Percentiles rank a stretch among this genome's conserved stretches.
Evolutionary conservation across 2,888 invertebrate genomes (phyloP).

Genomic region (Netelia inedita): DNA sequence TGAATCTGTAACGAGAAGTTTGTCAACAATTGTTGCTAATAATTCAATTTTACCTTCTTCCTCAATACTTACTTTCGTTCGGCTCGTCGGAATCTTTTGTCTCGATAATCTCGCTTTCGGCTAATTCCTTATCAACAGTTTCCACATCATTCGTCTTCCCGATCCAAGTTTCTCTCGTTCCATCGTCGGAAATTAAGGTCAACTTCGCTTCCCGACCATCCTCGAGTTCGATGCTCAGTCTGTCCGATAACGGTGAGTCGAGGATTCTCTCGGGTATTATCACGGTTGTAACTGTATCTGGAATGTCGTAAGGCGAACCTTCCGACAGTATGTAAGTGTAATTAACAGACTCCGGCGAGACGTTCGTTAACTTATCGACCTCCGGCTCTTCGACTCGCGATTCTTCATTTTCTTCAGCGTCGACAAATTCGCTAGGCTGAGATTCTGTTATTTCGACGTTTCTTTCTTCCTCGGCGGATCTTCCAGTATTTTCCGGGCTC

Average conservation of each 20-base stretch:
- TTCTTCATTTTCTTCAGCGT: conserved; percentile 4
- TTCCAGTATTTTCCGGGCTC: background rate
- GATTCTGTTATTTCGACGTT: conserved; percentile 1
- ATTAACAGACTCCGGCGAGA: conserved; percentile 50
- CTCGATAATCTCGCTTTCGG: background rate
- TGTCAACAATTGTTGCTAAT: background rate
- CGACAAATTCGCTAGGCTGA: background rate
- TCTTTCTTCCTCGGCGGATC: conserved; percentile 42
- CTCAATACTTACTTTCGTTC: background rate
- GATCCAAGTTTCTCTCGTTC: conserved; percentile 5
- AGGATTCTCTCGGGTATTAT: conserved; percentile 78
- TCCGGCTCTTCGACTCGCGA: conserved; percentile 1
- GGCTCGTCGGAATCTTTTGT: background rate
- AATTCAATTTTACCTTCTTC: background rate
- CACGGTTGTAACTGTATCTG: conserved; percentile 81
- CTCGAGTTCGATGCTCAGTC: conserved; percentile 67
- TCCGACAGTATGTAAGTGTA: conserved; percentile 79
- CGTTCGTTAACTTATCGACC: conserved; percentile 10
- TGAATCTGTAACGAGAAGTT: conserved; percentile 20
- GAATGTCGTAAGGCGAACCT: conserved; percentile 81
- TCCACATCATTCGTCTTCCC: background rate
- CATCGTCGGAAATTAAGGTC: conserved; percentile 1
- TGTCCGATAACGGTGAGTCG: conserved; percentile 54
- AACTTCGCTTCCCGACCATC: conserved; percentile 48
- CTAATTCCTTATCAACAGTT: background rate